These are phyloP conservation scores for Drosophila ananassae DNA, from an alignment of 1,140 invertebrate genomes.

Conservation along the genomic window DNA sequence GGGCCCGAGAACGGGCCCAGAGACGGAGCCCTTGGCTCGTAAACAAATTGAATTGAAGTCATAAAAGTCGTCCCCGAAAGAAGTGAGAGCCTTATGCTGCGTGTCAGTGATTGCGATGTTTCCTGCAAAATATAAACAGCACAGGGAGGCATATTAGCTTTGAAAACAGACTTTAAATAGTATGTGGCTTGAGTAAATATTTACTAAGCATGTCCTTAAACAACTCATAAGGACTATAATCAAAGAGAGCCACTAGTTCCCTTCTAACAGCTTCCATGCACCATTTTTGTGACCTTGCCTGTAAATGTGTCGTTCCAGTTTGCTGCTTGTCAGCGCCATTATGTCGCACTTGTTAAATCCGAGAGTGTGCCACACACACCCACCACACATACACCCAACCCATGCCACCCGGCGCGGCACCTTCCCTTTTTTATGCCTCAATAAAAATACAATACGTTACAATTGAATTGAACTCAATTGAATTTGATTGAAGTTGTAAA, in stretches of 20 bases:
- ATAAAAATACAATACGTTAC: constrained; percentile 83
- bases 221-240: neutral
- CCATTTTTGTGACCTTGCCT: neutral
- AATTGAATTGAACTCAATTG: constrained; percentile 83
- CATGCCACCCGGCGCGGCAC: constrained; percentile 32
- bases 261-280: too few species aligned
- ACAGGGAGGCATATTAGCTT: neutral
- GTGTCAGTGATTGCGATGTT: constrained; percentile 75
- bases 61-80: constrained; percentile 78
- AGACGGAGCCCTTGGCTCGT: constrained; percentile 60
- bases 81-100: constrained; percentile 65
- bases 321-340: constrained; percentile 73
- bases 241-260: neutral
- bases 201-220: neutral
- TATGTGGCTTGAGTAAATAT: neutral
- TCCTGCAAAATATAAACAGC: constrained; percentile 18
- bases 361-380: constrained; percentile 38
- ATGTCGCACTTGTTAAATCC: constrained; percentile 79
- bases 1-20: neutral
- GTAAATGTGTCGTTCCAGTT: constrained; percentile 29
- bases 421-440: constrained; percentile 78
- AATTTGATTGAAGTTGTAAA: constrained; percentile 83
- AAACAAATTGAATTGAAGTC: constrained; percentile 83
- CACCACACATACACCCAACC: constrained; percentile 6
- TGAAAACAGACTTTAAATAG: too few species aligned